Evolutionary conservation across 2,113 vertebrate genomes (phyloP), one percentile per base, ranked within the genome.

Genomic region (Ptilorrhoa leucosticta): DNA sequence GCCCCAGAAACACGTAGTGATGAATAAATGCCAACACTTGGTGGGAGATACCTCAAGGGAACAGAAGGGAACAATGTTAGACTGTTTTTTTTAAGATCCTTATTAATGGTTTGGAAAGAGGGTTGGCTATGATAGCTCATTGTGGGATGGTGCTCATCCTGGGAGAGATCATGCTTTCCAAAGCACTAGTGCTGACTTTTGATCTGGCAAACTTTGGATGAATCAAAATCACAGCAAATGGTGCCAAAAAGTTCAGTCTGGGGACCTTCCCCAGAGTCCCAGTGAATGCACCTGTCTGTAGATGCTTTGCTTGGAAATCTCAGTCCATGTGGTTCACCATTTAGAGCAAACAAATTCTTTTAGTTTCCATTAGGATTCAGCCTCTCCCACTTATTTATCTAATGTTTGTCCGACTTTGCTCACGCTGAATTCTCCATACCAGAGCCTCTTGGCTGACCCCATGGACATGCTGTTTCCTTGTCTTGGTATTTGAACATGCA

Each of bases 31-130:
- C 90, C 75, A 93, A 9, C 42, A 64, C 66, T 77, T 73, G 51
- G 92, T 88, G 79, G 71, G 70, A 80, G 58, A 83, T 73, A 77
- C 56, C 87, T 94, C 87, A 60, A 61, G 64, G 94, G 80, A 95
- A 39, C 45, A 61, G 42, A 40, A 90, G 27, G 42, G 72, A 95
- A 83, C 70, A 90, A 85, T 80, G 73, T 83, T 83, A 51, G 80
- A 68, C 42, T 72, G 63, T 15, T 94, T 96, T 85, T 94, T 61
- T 90, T 73, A 86, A 86, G 72, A 83, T 71, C 19, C 20, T n/a
- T 75, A 56, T 70, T 93, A 90, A 48, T 66, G 28, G 28, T 90
- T 60, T 92, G 90, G 68, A 92, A 50, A 30, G 56, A 64, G 17
- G 47, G 11, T 13, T 88, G 58, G n/a, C 81, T 93, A 14, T 93